phyloP scores from a whole-genome alignment of 37 sponge, comb jelly and placozoan genomes.

The Chondrilla cf. caribensis region DNA sequence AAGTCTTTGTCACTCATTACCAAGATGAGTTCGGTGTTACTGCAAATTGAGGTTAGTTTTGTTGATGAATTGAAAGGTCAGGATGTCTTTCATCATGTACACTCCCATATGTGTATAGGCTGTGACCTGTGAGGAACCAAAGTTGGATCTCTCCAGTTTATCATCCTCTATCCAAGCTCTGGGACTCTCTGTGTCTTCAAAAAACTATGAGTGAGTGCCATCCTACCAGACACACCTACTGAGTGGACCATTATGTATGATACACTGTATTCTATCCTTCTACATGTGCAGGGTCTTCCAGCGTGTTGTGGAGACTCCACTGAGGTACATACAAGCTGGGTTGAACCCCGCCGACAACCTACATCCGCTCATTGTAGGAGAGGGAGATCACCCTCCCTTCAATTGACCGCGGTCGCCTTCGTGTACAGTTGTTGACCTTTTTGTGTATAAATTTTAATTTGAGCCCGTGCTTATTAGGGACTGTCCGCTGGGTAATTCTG shows the following conservation, averaged over 20 bases:
- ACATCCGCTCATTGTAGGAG: slow-evolving; percentile 55
- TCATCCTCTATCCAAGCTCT: slow-evolving; percentile 40
- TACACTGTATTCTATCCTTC: no score
- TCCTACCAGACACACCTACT: no score
- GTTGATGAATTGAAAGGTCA: no score
- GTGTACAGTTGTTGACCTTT: no score
- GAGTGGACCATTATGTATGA: no score
- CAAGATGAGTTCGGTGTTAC: slow-evolving; percentile 50
- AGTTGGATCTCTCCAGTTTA: slow-evolving; percentile 44
- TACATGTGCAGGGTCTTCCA: slow-evolving; percentile 62
- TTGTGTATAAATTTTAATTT: no score
- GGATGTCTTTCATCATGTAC: no score
- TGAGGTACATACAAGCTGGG: slow-evolving; percentile 76
- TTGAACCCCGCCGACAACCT: slow-evolving; percentile 69
- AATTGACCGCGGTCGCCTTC: no score
- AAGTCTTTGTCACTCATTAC: slow-evolving; percentile 37
- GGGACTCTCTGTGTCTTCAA: slow-evolving; percentile 26
- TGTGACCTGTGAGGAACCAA: neutral
- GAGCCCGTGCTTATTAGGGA: no score
- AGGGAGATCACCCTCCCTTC: no score
- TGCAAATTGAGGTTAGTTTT: slow-evolving; percentile 79
- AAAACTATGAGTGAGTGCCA: slow-evolving; percentile 48
- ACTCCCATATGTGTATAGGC: slow-evolving; percentile 8
- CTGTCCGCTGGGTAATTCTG: no score
- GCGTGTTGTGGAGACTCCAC: slow-evolving; percentile 65